Conservation (phyloP, 2,797 vertebrate genomes). For the Avahi laniger region DNA sequence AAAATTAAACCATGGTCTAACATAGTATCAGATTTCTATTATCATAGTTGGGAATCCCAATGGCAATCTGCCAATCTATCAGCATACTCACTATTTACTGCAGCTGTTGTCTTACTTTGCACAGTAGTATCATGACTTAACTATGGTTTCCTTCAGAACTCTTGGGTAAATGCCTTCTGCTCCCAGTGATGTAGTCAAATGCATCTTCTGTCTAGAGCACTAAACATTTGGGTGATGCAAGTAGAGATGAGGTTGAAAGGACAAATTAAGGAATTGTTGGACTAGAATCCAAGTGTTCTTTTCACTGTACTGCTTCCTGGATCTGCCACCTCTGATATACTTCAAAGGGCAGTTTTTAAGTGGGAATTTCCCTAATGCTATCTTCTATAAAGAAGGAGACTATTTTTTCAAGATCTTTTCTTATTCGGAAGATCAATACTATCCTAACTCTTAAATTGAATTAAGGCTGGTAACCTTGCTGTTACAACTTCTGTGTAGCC, state of each 20-base stretch:
- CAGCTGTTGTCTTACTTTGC: background rate
- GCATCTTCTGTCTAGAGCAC: background rate
- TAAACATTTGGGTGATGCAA: background rate
- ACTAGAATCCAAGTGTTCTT: background rate
- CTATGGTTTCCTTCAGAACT: background rate
- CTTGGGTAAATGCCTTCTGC: background rate
- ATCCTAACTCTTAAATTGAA: background rate
- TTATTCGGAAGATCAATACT: background rate
- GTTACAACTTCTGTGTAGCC: background rate
- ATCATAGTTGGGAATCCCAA: background rate
- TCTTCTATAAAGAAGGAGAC: background rate
- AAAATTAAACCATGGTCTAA: background rate
- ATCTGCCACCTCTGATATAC: background rate
- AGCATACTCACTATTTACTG: background rate
- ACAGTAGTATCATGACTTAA: background rate
- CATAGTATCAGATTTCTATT: background rate
- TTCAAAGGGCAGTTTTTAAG: background rate
- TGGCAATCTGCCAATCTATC: background rate
- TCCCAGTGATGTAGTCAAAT: background rate
- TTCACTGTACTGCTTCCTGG: background rate
- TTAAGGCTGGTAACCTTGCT: background rate
- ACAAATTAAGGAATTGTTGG: background rate
- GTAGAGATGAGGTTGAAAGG: background rate
- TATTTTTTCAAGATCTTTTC: background rate
- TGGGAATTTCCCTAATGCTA: background rate